Conservation (phyloP, 2,113 vertebrate genomes). For the Hippopotamus amphibius region DNA sequence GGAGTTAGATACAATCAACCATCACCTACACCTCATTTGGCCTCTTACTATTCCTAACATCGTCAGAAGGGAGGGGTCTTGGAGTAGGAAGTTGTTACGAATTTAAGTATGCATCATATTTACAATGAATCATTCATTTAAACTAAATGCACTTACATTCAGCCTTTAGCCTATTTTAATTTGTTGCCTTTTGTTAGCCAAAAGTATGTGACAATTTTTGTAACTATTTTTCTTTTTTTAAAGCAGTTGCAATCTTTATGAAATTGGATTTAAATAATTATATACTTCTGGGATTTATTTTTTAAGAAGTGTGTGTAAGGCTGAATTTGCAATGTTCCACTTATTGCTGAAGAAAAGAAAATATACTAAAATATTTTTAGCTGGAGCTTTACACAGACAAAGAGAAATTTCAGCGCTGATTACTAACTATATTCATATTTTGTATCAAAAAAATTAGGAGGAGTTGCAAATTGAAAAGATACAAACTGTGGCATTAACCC, state of each 20-base stretch:
- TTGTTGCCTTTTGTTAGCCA: slow-evolving; percentile 65
- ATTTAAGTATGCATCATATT: slow-evolving; percentile 43
- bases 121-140: slow-evolving; percentile 48
- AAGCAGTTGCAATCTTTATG: slow-evolving; percentile 73
- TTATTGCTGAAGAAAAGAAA: slow-evolving; percentile 73
- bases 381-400: slow-evolving; percentile 73
- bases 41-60: neutral
- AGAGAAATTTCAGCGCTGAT: slow-evolving; percentile 75
- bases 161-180: slow-evolving; percentile 56
- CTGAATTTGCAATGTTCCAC: slow-evolving; percentile 80
- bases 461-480: slow-evolving; percentile 62
- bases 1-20: slow-evolving; percentile 5
- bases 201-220: slow-evolving; percentile 64
- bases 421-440: slow-evolving; percentile 80
- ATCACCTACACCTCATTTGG: neutral
- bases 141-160: slow-evolving; percentile 46
- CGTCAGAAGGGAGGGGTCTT: neutral
- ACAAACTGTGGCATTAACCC: slow-evolving; percentile 58
- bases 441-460: slow-evolving; percentile 70
- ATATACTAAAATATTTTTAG: slow-evolving; percentile 84
- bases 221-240: slow-evolving; percentile 72
- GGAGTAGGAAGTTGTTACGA: neutral
- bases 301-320: slow-evolving; percentile 68
- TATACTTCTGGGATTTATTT: slow-evolving; percentile 75
- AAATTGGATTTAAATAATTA: slow-evolving; percentile 85